phyloP scores from a whole-genome alignment of 2,888 invertebrate genomes.

The Drosophila sordidapex region DNA sequence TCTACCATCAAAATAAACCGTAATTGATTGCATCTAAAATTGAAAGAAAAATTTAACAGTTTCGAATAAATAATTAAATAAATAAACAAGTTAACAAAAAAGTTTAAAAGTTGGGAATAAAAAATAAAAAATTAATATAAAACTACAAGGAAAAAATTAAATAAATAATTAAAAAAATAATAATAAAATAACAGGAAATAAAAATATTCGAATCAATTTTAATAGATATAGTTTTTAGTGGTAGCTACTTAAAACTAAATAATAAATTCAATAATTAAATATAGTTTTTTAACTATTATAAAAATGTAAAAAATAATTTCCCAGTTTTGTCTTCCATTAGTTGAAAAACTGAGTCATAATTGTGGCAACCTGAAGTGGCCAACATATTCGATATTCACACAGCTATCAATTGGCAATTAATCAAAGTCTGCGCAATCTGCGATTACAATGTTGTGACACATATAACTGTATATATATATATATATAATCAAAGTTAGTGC shows the following conservation, averaged over 20 bases:
- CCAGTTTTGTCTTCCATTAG: too few relatives aligned
- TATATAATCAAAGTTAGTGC: background rate
- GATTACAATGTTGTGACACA: background rate
- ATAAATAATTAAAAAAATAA: background rate
- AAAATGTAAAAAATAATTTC: background rate
- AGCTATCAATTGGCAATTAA: conserved; percentile 8
- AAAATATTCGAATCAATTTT: background rate
- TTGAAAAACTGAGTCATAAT: background rate
- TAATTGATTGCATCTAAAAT: background rate
- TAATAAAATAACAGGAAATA: background rate
- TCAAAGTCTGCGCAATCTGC: background rate
- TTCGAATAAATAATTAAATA: background rate
- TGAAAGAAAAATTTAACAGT: background rate
- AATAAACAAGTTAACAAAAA: background rate
- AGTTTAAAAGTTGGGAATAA: background rate
- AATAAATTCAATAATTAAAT: background rate
- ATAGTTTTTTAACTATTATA: background rate
- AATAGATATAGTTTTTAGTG: background rate
- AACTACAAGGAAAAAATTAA: background rate
- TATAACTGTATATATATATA: background rate
- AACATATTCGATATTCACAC: background rate
- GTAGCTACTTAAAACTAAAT: background rate
- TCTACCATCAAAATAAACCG: background rate
- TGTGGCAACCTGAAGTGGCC: background rate
- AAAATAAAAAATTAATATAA: too few relatives aligned